Evolutionary conservation across 2,888 invertebrate species (phyloP).

Genomic region (Ditylenchus weischeri): DNA sequence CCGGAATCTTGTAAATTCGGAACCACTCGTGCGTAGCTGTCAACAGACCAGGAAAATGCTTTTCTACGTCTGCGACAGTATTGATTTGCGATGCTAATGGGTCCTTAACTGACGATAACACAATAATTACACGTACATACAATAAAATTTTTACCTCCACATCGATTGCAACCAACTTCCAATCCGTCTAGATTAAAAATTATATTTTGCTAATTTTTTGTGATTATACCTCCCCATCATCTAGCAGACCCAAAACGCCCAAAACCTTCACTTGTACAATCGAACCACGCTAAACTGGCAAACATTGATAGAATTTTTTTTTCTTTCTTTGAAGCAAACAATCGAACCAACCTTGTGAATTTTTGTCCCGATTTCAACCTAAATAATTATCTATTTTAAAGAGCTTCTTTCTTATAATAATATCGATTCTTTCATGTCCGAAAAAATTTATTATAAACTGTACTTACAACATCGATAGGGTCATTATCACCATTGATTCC

Average conservation of each 20-base stretch:
- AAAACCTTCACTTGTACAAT: slow-evolving; percentile 74
- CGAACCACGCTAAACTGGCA: slow-evolving; percentile 32
- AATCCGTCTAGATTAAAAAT: slow-evolving; percentile 71
- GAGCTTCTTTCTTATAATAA: too few relatives aligned
- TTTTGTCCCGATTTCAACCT: too few relatives aligned
- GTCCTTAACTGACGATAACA: slow-evolving; percentile 71
- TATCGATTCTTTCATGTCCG: too few relatives aligned
- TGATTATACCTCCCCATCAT: slow-evolving; percentile 86
- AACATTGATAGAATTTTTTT: too few relatives aligned
- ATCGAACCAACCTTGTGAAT: too few relatives aligned
- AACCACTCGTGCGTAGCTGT: slow-evolving; percentile 87
- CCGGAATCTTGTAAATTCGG: slow-evolving; percentile 93
- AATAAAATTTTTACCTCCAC: slow-evolving; percentile 58
- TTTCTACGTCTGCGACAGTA: slow-evolving; percentile 83
- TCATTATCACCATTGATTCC: too few relatives aligned
- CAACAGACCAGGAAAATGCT: slow-evolving; percentile 65
- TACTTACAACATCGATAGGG: too few relatives aligned
- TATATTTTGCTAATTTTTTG: too few relatives aligned
- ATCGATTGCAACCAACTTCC: slow-evolving; percentile 90
- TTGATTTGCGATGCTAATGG: slow-evolving; percentile 78
- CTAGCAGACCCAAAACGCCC: slow-evolving; percentile 88
- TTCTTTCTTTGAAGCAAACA: too few relatives aligned
- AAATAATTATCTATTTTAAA: too few relatives aligned
- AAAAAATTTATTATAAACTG: too few relatives aligned
- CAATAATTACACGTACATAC: too few relatives aligned